Percentiles rank a stretch among this genome's conserved stretches.
phyloP scores from a whole-genome alignment of 2,888 invertebrate species.

The Plebejus anna region DNA sequence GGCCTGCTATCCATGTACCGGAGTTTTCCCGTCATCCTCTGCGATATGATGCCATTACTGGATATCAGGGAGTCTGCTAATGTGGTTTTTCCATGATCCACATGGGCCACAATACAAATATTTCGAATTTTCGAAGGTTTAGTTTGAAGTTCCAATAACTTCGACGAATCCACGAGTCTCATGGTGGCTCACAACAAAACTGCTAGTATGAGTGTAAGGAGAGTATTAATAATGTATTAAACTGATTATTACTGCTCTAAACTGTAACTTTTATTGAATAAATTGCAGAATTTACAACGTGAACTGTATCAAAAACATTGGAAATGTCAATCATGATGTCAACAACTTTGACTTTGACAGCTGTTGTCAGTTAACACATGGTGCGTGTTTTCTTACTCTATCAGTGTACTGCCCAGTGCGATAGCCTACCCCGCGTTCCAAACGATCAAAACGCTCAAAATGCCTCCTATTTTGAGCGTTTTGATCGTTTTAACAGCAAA shows the following conservation, averaged over 20 bases:
- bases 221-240: not conserved
- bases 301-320: conserved; percentile 37
- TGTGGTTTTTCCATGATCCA: conserved; percentile 99
- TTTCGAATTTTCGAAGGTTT: conserved; percentile 88
- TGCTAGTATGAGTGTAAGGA: not conserved
- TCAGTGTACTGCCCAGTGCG: not conserved
- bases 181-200: conserved; percentile 54
- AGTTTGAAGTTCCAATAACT: conserved; percentile 84
- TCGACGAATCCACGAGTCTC: conserved; percentile 78
- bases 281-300: conserved; percentile 44
- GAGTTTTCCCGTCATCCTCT: conserved; percentile 92
- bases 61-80: conserved; percentile 96
- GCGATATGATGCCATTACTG: conserved; percentile 96
- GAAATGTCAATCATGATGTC: conserved; percentile 34
- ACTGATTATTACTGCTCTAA: not conserved
- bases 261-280: conserved; percentile 34
- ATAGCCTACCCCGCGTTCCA: not conserved
- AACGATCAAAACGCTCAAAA: too few relatives aligned
- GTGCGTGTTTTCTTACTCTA: conserved; percentile 13
- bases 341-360: conserved; percentile 36
- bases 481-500: too few relatives aligned
- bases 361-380: conserved; percentile 28
- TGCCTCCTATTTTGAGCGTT: too few relatives aligned
- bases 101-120: conserved; percentile 98
- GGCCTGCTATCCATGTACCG: conserved; percentile 96